phyloP scores from a whole-genome alignment of 2,888 invertebrate species.

The Orthonevra nobilis region DNA sequence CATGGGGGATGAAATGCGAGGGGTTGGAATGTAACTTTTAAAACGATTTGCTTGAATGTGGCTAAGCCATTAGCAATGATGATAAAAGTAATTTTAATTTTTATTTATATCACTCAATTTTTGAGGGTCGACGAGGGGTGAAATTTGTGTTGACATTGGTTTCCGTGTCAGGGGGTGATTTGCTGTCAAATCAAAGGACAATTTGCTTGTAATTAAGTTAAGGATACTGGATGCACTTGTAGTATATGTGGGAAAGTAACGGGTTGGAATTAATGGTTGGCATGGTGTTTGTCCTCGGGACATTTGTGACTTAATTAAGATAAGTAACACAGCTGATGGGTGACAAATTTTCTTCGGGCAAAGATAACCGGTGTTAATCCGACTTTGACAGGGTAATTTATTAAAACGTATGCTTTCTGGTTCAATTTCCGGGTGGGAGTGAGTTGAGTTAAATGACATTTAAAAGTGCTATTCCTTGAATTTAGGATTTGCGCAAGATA shows the following conservation, averaged over 20 bases:
- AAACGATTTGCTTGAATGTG: conserved; percentile 40
- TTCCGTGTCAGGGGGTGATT: conserved; percentile 25
- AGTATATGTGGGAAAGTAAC: conserved; percentile 43
- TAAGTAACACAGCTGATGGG: conserved; percentile 58
- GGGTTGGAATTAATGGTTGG: conserved; percentile 46
- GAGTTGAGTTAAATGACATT: no score
- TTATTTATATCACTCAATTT: conserved; percentile 65
- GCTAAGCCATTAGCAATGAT: conserved; percentile 58
- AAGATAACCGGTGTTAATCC: conserved; percentile 32
- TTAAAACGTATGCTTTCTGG: not conserved
- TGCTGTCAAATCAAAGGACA: conserved; percentile 59
- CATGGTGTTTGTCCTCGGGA: conserved; percentile 54
- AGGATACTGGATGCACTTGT: conserved; percentile 28
- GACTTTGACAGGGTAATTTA: not conserved
- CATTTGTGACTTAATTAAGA: conserved; percentile 60
- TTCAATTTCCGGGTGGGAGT: not conserved
- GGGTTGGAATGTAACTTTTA: conserved; percentile 45
- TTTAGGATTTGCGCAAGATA: no score
- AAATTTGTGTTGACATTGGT: conserved; percentile 51
- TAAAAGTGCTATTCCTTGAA: no score
- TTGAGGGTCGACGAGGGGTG: conserved; percentile 46
- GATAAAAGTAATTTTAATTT: conserved; percentile 61
- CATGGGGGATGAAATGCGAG: conserved; percentile 32
- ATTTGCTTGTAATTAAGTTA: conserved; percentile 64
- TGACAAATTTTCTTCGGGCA: conserved; percentile 51